Evolutionary conservation across 1,140 invertebrate genomes (phyloP).

Genomic region (Hormaphis cornu): DNA sequence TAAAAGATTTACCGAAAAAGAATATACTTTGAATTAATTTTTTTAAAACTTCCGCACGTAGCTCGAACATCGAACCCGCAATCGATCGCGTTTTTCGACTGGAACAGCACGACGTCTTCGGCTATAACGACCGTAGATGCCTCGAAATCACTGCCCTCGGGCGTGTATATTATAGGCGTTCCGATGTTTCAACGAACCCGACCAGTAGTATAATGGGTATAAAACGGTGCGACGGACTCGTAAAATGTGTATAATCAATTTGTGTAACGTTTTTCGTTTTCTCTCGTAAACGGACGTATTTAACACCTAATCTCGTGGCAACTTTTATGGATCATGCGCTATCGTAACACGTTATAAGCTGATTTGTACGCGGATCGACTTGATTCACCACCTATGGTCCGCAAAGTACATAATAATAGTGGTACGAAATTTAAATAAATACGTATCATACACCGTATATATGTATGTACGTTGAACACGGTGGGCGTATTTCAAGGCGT

Average conservation of each 20-base stretch:
- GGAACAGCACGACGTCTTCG: too few relatives aligned
- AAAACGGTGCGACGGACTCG: too few relatives aligned
- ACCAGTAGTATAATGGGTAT: too few relatives aligned
- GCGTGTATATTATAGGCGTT: slow-evolving; percentile 22
- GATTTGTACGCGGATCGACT: too few relatives aligned
- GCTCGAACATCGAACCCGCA: too few relatives aligned
- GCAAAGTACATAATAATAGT: too few relatives aligned
- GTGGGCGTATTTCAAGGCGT: not conserved
- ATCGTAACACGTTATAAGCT: not conserved
- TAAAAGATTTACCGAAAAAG: too few relatives aligned
- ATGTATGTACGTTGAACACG: not conserved
- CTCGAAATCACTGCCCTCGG: not conserved
- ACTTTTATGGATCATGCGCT: not conserved
- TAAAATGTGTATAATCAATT: slow-evolving; percentile 9
- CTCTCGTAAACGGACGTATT: slow-evolving; percentile 1
- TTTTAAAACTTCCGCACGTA: too few relatives aligned
- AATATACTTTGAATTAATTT: too few relatives aligned
- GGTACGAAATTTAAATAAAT: not conserved
- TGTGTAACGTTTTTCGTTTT: slow-evolving; percentile 18
- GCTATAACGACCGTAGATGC: not conserved
- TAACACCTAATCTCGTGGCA: not conserved
- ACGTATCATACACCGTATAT: not conserved
- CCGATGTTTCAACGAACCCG: not conserved
- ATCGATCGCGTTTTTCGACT: too few relatives aligned
- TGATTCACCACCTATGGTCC: too few relatives aligned